Evolutionary conservation across 2,797 vertebrate genomes (phyloP).

Genomic region (Prionace glauca): DNA sequence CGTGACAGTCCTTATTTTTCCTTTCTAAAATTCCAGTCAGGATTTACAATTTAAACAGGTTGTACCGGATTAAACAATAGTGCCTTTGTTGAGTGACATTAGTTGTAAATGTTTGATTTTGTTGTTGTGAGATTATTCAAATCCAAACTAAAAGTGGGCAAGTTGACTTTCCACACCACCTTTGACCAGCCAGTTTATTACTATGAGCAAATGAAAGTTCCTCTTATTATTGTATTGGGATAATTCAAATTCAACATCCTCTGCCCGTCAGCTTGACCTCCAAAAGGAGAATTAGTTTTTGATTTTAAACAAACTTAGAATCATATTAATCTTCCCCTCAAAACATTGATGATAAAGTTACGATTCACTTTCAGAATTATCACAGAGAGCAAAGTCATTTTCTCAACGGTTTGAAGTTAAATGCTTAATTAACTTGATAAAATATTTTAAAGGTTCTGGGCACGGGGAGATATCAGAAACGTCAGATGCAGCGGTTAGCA

Average conservation of each 20-base stretch:
- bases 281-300: neutral
- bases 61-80: neutral
- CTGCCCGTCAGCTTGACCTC: neutral
- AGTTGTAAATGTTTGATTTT: neutral
- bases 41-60: too few relatives aligned
- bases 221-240: neutral
- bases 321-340: neutral
- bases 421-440: neutral
- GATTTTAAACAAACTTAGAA: neutral
- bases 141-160: neutral
- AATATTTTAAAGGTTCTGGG: neutral
- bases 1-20: neutral
- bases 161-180: neutral
- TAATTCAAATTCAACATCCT: neutral
- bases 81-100: neutral
- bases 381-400: neutral
- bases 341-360: slow-evolving; percentile 5
- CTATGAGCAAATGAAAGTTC: neutral
- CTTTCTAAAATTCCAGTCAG: neutral
- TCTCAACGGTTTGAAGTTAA: neutral
- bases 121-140: neutral
- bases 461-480: neutral
- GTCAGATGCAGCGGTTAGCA: neutral
- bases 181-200: neutral
- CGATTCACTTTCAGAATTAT: neutral